phyloP scores from a whole-genome alignment of 2,888 invertebrate species.

The Dryobotodes eremita region DNA sequence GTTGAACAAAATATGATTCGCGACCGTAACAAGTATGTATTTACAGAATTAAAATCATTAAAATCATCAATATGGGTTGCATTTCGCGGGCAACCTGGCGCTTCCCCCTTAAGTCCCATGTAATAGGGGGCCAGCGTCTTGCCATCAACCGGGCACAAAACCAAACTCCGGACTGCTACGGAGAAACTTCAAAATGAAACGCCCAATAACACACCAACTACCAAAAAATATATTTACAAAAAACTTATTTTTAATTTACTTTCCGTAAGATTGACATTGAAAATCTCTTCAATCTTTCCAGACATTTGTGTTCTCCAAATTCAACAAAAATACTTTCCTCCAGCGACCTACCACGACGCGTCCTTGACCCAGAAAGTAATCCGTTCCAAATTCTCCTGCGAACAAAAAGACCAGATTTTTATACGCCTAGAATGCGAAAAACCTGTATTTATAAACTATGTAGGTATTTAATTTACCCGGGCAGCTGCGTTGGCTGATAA shows the following conservation, averaged over 20 bases:
- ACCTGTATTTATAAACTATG: constrained; percentile 62
- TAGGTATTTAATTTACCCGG: constrained; percentile 61
- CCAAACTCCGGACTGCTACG: too few relatives aligned
- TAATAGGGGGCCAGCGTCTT: too few relatives aligned
- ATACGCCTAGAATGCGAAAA: constrained; percentile 36
- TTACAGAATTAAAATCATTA: too few relatives aligned
- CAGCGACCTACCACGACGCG: not conserved
- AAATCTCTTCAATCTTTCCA: not conserved
- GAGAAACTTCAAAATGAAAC: too few relatives aligned
- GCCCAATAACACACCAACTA: too few relatives aligned
- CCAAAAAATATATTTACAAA: not conserved
- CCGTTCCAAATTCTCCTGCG: constrained; percentile 10
- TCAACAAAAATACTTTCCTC: not conserved
- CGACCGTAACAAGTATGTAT: too few relatives aligned
- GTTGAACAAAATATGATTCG: too few relatives aligned
- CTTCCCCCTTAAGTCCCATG: too few relatives aligned
- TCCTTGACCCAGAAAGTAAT: constrained; percentile 59
- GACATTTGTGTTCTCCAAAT: not conserved
- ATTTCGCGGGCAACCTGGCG: too few relatives aligned
- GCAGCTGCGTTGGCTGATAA: constrained; percentile 59
- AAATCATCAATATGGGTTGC: too few relatives aligned
- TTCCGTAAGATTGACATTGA: not conserved
- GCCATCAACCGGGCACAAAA: too few relatives aligned
- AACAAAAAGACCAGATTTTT: constrained; percentile 14
- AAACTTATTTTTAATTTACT: too few relatives aligned